phyloP scores from a whole-genome alignment of 2,113 vertebrate genomes.

The Mastomys coucha region DNA sequence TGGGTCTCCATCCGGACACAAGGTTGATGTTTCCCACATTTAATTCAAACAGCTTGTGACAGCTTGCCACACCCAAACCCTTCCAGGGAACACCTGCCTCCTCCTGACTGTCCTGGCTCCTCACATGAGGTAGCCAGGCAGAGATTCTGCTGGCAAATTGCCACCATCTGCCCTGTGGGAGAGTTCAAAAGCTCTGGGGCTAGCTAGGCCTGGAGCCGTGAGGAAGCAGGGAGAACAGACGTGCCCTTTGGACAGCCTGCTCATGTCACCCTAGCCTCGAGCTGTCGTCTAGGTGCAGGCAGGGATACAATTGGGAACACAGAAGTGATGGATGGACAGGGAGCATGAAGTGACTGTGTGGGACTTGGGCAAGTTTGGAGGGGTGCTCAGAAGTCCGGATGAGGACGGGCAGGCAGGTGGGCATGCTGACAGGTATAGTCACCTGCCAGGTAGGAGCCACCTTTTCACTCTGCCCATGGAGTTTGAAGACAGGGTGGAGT shows the following conservation, averaged over 20 bases:
- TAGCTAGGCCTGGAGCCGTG: neutral
- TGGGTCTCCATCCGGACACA: neutral
- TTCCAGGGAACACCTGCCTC: neutral
- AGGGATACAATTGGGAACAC: neutral
- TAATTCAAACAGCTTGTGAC: neutral
- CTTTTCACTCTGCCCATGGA: neutral
- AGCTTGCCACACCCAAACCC: neutral
- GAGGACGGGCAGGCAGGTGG: neutral
- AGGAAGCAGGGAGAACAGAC: neutral
- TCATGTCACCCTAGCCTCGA: neutral
- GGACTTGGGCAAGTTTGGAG: neutral
- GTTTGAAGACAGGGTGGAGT: constrained; percentile 26
- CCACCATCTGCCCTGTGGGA: neutral
- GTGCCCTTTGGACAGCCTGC: constrained; percentile 15
- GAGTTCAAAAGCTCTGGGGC: neutral
- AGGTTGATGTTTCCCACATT: neutral
- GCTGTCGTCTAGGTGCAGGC: neutral
- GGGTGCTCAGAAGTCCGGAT: neutral
- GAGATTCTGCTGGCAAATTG: neutral
- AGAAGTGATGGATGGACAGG: neutral
- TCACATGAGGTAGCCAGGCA: neutral
- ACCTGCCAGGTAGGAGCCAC: neutral
- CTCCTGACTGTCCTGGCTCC: no score
- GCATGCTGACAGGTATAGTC: constrained; percentile 2
- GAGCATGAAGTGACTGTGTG: neutral